phyloP scores from a whole-genome alignment of 2,888 invertebrate species.

The Morpho deidamia region DNA sequence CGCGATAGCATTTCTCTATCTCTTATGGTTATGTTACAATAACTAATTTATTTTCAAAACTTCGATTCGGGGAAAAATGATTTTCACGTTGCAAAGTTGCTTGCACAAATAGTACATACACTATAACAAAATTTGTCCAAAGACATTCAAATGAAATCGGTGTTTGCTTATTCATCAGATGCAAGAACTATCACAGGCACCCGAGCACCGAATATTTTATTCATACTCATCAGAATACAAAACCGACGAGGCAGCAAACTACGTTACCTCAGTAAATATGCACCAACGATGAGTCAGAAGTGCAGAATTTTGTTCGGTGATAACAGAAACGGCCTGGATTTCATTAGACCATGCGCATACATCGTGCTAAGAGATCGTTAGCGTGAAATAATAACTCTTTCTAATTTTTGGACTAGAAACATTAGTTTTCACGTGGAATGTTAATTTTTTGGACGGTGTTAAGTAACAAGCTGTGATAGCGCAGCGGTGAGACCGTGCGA shows the following conservation, averaged over 20 bases:
- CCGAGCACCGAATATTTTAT: conserved; percentile 10
- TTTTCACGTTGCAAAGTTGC: too few species aligned
- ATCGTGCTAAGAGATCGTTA: conserved; percentile 7
- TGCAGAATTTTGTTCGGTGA: conserved; percentile 30
- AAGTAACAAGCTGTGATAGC: too few species aligned
- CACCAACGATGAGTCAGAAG: conserved; percentile 25
- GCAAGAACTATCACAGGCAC: neutral
- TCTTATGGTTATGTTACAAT: too few species aligned
- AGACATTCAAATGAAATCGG: conserved; percentile 1
- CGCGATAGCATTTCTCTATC: too few species aligned
- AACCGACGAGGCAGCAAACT: conserved; percentile 1
- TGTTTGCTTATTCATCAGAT: conserved; percentile 7
- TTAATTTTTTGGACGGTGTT: neutral
- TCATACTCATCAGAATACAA: conserved; percentile 6
- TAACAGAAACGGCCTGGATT: conserved; percentile 41
- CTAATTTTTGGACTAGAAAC: neutral
- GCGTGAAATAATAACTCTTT: conserved; percentile 2
- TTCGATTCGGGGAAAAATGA: too few species aligned
- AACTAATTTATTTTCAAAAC: too few species aligned
- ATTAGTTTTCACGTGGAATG: neutral
- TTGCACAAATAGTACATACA: too few species aligned
- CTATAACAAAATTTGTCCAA: too few species aligned
- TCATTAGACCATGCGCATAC: conserved; percentile 23
- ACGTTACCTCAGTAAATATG: conserved; percentile 4
- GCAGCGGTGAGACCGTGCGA: too few species aligned